Evolutionary conservation across 92 coral and sea anemone genomes (phyloP), one percentile per base, ranked within the genome.

Genomic region (Desmophyllum pertusum): DNA sequence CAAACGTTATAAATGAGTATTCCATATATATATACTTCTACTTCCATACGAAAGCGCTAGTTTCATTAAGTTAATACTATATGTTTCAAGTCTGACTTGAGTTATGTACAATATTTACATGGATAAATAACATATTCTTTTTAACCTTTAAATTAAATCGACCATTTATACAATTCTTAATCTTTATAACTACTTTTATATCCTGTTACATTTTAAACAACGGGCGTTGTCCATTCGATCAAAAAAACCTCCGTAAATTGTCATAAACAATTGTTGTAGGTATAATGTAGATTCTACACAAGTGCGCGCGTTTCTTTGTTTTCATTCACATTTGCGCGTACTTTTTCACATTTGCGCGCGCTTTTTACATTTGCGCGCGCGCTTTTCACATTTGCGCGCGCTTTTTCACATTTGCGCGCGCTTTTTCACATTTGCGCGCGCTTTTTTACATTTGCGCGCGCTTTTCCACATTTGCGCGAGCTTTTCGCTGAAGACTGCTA

Each of bases 121-220:
- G 36, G 64, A 80, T 80, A 80, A 80, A 80, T 80, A 80, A 80
- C n/a, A 30, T 78, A 63, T 63, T 42, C 27, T 43, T 36, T 19
- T 69, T 67, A 45, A 48, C 51, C 67, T 29, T 38, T 50, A 46
- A 46, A 67, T 80, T 68, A 35, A 37, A 63, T 78, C 81, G 23
- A 39, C 57, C 42, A 50, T 67, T 67, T 36, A 7, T 67, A 67
- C 36, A 66, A 67, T 68, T 51, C 37, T 45, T 74, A 6, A 46
- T 15, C 27, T 46, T 45, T 4, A 68, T 14, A 17, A 5, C 84
- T 67, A 31, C 17, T 75, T 53, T 6, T 36, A 29, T 73, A 46
- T 73, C 77, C 10, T 29, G 76, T 50, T 3, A 21, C 27, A 21
- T 75, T 75, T 31, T 1, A 31, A 48, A 31, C 65, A 36, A 33